Conservation (phyloP, 2,888 invertebrate species). For the Brenthis hecate region DNA sequence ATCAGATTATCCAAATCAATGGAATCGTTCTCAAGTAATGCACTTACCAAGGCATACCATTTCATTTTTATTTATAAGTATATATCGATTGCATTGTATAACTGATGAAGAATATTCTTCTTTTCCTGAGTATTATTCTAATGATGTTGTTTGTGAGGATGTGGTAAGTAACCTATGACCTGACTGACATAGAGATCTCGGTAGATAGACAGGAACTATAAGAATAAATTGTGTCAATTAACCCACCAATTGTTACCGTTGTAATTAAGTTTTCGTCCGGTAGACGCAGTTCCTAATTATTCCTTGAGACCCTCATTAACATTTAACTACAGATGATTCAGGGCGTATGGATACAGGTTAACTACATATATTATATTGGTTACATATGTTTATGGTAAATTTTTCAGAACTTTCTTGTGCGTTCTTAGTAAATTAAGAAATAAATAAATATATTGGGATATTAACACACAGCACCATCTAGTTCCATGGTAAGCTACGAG, state of each 20-base stretch:
- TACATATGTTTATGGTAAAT: too few species aligned
- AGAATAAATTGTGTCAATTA: slow-evolving; percentile 39
- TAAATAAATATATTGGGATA: too few species aligned
- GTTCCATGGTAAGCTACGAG: too few species aligned
- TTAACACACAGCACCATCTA: too few species aligned
- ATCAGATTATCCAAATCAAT: too few species aligned
- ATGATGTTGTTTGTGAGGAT: slow-evolving; percentile 63
- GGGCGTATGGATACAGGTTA: neutral
- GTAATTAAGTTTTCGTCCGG: slow-evolving; percentile 32
- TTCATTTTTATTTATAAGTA: too few species aligned
- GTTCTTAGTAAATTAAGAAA: too few species aligned
- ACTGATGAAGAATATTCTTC: neutral
- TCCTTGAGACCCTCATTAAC: slow-evolving; percentile 9
- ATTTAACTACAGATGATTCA: slow-evolving; percentile 4
- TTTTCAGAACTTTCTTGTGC: too few species aligned
- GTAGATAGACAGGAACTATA: slow-evolving; percentile 52
- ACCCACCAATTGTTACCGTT: slow-evolving; percentile 31
- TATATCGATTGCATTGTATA: too few species aligned
- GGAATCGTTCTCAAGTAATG: too few species aligned
- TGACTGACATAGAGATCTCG: slow-evolving; percentile 56
- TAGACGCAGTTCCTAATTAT: slow-evolving; percentile 19
- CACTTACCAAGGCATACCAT: too few species aligned
- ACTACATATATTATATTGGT: too few species aligned
- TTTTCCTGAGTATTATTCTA: slow-evolving; percentile 32
- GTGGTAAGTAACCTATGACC: slow-evolving; percentile 59